Evolutionary conservation across 2,113 vertebrate species (phyloP), one percentile per base, ranked within the genome.

Genomic region (Brevimyrus niger): DNA sequence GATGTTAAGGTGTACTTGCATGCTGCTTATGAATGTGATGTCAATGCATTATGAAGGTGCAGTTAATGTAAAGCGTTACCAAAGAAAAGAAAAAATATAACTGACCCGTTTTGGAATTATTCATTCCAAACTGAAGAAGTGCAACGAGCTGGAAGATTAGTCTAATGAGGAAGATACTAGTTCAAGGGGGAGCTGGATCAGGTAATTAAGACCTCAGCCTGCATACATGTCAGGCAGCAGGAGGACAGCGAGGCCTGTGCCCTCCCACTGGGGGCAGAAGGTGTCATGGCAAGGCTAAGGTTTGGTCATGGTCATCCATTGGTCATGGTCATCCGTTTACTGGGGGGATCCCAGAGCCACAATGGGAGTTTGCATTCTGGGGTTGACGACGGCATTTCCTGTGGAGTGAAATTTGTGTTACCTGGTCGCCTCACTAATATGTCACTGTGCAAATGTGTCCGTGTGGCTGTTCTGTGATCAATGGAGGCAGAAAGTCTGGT

Each of bases 131-230:
- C 58, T 3, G 88, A 83, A 88, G 65, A 90, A 90, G 61, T 88
- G 89, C 87, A 90, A 83, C 91, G 85, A 51, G 80, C 89, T 88
- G 89, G 73, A 89, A 89, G 91, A 92, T 89, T 89, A 6, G 82
- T 31, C 90, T 90, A 91, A 91, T 90, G 91, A 89, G 80, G 82
- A 44, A 73, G 84, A 90, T 92, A 93, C 90, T 82, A 91, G 87
- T 90, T 91, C 89, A 88, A 92, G 89, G 65, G 89, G 82, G 83
- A 91, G 65, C 92, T 93, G 89, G 94, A 90, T 89, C 92, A 91
- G 89, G 89, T 92, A 91, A 91, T 92, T 91, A 93, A 90, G 58
- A 84, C 47, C 92, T 92, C 90, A 88, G 91, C 87, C 91, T 90
- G 91, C 93, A 80, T 69, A 4, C 9, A n/a, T 48, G 88, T 88